Evolutionary conservation across 2,113 vertebrate species (phyloP).

Genomic region (Amphilophus citrinellus): DNA sequence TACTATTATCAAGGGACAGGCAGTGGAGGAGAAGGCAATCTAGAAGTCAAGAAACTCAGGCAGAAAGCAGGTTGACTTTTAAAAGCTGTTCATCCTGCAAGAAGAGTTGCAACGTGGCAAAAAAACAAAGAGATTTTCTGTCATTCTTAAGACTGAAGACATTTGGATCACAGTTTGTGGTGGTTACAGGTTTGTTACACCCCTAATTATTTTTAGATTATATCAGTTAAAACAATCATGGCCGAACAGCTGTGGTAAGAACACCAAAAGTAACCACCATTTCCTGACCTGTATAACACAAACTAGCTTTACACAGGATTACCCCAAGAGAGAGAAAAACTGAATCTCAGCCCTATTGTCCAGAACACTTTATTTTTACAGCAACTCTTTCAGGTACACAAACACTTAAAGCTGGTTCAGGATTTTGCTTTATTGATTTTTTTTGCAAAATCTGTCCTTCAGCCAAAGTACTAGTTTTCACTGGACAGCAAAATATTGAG

Average conservation of each 20-base stretch:
- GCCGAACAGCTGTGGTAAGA: not conserved
- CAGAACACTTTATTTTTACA: not conserved
- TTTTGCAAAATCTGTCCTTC: not conserved
- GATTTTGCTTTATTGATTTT: not conserved
- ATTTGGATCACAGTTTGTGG: not conserved
- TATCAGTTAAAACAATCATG: not conserved
- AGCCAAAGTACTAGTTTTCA: not conserved
- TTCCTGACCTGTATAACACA: slow-evolving; percentile 7
- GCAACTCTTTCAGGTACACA: not conserved
- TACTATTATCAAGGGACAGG: not conserved
- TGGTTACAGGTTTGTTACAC: not conserved
- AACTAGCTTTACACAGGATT: not conserved
- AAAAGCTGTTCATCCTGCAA: not conserved
- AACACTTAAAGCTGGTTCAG: not conserved
- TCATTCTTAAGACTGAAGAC: not conserved
- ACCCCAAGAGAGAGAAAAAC: not conserved
- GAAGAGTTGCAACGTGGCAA: not conserved
- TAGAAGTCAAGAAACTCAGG: slow-evolving; percentile 16
- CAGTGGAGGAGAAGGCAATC: slow-evolving; percentile 24
- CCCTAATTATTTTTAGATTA: not conserved
- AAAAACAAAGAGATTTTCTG: not conserved
- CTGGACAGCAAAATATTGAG: not conserved
- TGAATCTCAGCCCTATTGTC: not conserved
- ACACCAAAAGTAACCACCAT: not conserved
- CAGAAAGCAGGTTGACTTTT: slow-evolving; percentile 10